phyloP scores from a whole-genome alignment of 2,797 vertebrate genomes.

The Coregonus sp. region DNA sequence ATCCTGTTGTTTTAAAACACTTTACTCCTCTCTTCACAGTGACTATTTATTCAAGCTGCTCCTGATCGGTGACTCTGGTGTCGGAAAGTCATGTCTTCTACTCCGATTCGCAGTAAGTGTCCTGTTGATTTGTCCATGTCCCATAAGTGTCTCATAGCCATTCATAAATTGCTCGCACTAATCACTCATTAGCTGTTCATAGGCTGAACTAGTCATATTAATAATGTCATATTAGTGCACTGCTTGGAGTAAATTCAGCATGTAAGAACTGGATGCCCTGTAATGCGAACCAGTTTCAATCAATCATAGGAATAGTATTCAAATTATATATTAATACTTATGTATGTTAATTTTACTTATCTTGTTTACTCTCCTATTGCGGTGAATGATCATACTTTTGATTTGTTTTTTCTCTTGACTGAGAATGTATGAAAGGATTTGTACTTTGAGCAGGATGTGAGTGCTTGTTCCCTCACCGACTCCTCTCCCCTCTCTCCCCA shows the following conservation, averaged over 20 bases:
- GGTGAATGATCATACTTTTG: not conserved
- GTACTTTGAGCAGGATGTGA: slow-evolving; percentile 32
- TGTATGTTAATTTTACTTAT: not conserved
- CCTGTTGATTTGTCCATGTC: not conserved
- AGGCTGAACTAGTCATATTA: not conserved
- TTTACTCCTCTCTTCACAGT: slow-evolving; percentile 68
- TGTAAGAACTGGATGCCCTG: not conserved
- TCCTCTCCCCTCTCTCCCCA: slow-evolving; percentile 54
- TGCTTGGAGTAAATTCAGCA: not conserved
- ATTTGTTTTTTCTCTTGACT: not conserved
- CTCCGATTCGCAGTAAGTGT: slow-evolving; percentile 93
- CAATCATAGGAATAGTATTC: not conserved
- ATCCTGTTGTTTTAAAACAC: not conserved
- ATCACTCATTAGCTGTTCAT: not conserved
- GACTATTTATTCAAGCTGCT: slow-evolving; percentile 97
- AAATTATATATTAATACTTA: not conserved
- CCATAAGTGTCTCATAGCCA: not conserved
- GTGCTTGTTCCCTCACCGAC: slow-evolving; percentile 15
- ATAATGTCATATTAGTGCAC: not conserved
- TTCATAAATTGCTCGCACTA: not conserved
- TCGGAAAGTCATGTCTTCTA: slow-evolving; percentile 93
- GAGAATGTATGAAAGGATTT: not conserved
- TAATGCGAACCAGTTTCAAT: not conserved
- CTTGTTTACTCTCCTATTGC: not conserved
- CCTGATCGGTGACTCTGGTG: slow-evolving; percentile 91